Conservation (phyloP, 2,113 vertebrate species). For the Clarias macrocephalus region DNA sequence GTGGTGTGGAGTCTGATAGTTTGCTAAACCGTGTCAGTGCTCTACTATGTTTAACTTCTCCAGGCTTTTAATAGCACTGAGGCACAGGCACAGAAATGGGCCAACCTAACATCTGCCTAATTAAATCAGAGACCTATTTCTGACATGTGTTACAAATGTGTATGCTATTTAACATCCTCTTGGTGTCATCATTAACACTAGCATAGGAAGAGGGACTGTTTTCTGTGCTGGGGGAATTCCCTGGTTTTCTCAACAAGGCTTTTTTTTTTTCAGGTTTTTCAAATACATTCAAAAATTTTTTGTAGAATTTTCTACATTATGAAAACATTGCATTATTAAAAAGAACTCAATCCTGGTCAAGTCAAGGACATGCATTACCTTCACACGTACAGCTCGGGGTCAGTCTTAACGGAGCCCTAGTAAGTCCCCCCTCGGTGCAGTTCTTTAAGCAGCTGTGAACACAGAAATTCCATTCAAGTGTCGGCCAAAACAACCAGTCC, state of each 20-base stretch:
- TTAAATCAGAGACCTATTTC: slow-evolving; percentile 30
- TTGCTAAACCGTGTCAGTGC: background rate
- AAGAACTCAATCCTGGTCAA: background rate
- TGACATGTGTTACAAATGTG: slow-evolving; percentile 14
- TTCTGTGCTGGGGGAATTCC: background rate
- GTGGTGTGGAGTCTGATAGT: background rate
- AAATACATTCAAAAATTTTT: background rate
- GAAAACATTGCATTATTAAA: background rate
- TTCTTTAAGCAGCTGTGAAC: background rate
- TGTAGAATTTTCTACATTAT: background rate
- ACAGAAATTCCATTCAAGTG: background rate
- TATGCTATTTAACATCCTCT: background rate
- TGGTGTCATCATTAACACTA: background rate
- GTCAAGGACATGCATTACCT: background rate
- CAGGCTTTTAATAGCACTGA: slow-evolving; percentile 11
- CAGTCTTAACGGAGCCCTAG: background rate
- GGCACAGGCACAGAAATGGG: slow-evolving; percentile 26
- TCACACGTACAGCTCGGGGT: background rate
- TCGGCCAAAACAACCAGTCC: background rate
- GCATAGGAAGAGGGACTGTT: background rate
- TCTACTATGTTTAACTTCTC: slow-evolving; percentile 13
- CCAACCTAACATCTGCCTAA: slow-evolving; percentile 16
- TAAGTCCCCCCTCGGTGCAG: background rate
- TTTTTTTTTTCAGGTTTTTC: background rate
- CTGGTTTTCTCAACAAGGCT: background rate